These are phyloP conservation scores for Anser brachyrhynchus DNA, from an alignment of 2,113 vertebrate genomes.

Conservation along the genomic window DNA sequence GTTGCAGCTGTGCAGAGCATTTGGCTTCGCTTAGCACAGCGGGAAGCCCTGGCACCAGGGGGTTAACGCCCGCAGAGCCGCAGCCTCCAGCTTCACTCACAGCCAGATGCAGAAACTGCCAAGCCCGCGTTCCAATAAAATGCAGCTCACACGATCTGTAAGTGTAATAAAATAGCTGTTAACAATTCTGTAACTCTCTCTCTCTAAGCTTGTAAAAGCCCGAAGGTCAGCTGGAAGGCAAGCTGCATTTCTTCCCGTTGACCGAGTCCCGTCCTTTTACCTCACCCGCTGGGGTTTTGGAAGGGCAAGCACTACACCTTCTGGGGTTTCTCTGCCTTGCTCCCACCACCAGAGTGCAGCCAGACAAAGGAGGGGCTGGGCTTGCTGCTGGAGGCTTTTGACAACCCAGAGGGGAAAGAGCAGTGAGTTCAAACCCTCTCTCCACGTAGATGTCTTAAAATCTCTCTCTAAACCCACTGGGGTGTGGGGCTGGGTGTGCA, in stretches of 20 bases:
- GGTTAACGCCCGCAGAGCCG: slow-evolving; percentile 49
- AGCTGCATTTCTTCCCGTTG: neutral
- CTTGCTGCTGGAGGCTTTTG: neutral
- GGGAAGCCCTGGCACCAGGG: slow-evolving; percentile 37
- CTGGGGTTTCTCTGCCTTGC: neutral
- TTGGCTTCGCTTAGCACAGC: neutral
- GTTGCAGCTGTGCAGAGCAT: neutral
- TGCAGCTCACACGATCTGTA: slow-evolving; percentile 37
- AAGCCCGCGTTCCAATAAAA: slow-evolving; percentile 60
- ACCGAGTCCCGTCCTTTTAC: neutral
- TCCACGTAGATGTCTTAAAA: neutral
- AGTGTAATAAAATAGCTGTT: slow-evolving; percentile 69
- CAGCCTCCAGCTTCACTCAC: slow-evolving; percentile 21
- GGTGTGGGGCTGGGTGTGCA: neutral
- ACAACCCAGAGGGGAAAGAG: neutral
- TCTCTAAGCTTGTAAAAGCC: slow-evolving; percentile 57
- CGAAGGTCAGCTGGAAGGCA: slow-evolving; percentile 68
- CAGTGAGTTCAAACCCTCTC: neutral
- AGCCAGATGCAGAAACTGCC: slow-evolving; percentile 51
- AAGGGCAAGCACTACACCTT: neutral
- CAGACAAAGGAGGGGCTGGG: too few relatives aligned
- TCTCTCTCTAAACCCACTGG: fast-evolving
- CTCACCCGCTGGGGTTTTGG: neutral
- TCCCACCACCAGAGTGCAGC: neutral
- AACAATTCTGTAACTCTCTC: slow-evolving; percentile 69